A percentile compares a stretch with the other conserved stretches of the same genome.
These are phyloP conservation scores for Orchesella flavescens DNA, from an alignment of 2,888 invertebrate species.

Conservation along the genomic window DNA sequence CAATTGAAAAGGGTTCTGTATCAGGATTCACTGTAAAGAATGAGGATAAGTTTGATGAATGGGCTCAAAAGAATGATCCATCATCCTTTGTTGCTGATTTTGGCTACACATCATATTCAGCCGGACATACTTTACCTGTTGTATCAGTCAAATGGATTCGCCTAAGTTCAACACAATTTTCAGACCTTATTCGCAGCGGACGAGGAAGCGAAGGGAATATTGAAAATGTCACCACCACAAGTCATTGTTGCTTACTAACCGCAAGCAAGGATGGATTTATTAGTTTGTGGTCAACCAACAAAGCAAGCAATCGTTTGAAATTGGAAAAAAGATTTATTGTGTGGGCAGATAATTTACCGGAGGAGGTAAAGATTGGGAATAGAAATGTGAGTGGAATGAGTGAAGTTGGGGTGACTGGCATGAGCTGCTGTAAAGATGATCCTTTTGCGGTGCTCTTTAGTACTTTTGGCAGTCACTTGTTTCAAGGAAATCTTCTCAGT, in stretches of 20 bases:
- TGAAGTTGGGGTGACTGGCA: constrained; percentile 66
- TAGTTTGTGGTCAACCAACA: constrained; percentile 69
- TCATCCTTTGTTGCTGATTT: constrained; percentile 41
- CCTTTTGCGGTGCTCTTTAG: constrained; percentile 67
- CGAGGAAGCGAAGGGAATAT: not conserved
- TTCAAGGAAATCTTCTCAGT: constrained; percentile 67
- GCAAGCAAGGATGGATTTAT: constrained; percentile 69
- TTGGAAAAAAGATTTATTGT: constrained; percentile 68
- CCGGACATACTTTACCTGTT: constrained; percentile 41
- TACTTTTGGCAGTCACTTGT: constrained; percentile 69
- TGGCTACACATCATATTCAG: constrained; percentile 50
- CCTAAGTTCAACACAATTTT: constrained; percentile 38
- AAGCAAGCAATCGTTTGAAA: constrained; percentile 58
- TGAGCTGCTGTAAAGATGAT: constrained; percentile 68
- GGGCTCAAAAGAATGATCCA: constrained; percentile 11
- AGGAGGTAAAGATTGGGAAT: constrained; percentile 67
- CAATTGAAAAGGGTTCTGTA: constrained; percentile 44
- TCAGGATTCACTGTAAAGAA: constrained; percentile 4
- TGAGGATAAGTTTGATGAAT: constrained; percentile 31
- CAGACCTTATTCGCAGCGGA: constrained; percentile 36
- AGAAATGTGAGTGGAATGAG: constrained; percentile 65
- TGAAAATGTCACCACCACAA: not conserved
- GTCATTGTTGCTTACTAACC: constrained; percentile 60
- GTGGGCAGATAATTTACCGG: constrained; percentile 68
- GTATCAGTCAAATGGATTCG: constrained; percentile 61